Evolutionary conservation across 2,113 vertebrate species (phyloP).

Genomic region (Oxyruncus cristatus): DNA sequence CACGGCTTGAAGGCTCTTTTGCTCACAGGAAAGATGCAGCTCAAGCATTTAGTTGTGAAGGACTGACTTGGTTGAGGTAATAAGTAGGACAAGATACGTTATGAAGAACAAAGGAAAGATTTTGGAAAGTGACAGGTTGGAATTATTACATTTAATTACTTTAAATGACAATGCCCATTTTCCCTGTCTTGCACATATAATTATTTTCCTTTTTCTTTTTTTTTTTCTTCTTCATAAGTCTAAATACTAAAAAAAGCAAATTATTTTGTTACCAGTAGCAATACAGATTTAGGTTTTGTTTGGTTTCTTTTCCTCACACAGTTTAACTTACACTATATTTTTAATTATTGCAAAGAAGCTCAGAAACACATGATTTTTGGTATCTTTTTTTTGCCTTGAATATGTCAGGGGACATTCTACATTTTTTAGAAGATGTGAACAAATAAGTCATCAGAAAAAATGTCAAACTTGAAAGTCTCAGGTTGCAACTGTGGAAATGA

Average conservation of each 20-base stretch:
- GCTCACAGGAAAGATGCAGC: background rate
- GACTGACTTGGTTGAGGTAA: background rate
- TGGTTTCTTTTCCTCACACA: background rate
- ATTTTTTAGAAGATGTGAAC: background rate
- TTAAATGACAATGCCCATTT: background rate
- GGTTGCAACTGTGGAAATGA: background rate
- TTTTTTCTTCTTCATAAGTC: background rate
- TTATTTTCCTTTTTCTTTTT: background rate
- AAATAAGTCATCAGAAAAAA: conserved; percentile 35
- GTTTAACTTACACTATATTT: background rate
- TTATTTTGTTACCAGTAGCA: background rate
- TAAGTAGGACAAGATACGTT: background rate
- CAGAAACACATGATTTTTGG: background rate
- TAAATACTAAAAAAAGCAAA: background rate
- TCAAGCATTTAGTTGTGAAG: background rate
- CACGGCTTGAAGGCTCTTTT: background rate
- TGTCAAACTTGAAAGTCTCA: conserved; percentile 16
- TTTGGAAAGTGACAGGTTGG: background rate
- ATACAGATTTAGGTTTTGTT: background rate
- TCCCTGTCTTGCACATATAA: background rate
- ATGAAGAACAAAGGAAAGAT: background rate
- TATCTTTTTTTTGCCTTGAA: background rate
- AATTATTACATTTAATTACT: background rate
- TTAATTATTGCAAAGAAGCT: background rate
- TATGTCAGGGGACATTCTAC: background rate